Conservation (phyloP, 2,888 invertebrate genomes). For the Poecilobothrus nobilitatus region DNA sequence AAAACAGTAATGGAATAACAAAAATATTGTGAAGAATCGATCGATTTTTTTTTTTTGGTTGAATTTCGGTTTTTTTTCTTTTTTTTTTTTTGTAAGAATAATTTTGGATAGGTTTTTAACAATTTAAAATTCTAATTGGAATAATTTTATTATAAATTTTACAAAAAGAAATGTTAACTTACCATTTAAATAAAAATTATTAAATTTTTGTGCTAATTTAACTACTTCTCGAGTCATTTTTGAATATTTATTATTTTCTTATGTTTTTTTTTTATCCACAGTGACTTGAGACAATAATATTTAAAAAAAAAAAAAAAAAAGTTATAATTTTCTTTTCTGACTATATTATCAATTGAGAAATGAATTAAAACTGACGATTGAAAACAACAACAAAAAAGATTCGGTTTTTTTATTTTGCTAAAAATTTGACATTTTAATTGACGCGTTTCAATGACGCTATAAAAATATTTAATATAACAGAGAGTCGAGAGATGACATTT, state of each 20-base stretch:
- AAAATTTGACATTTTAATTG: not conserved
- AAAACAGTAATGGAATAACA: not conserved
- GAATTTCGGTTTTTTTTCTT: not conserved
- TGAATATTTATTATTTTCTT: not conserved
- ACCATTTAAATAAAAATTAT: conserved; percentile 84
- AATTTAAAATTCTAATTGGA: no score
- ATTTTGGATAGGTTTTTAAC: no score
- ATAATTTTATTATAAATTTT: not conserved
- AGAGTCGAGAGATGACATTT: no score
- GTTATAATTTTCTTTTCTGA: not conserved
- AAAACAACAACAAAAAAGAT: not conserved
- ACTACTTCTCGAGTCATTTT: conserved; percentile 32
- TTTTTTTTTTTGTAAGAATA: no score
- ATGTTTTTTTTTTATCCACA: not conserved
- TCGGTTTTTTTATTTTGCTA: not conserved
- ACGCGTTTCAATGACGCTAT: no score
- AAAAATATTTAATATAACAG: no score
- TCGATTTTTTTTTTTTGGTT: not conserved
- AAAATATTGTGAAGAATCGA: not conserved
- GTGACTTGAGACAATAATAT: not conserved
- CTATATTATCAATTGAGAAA: not conserved
- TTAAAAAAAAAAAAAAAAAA: not conserved
- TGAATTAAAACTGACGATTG: not conserved
- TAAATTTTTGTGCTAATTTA: conserved; percentile 77
- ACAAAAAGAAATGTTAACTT: conserved; percentile 31